phyloP scores from a whole-genome alignment of 1,140 invertebrate genomes.

The Hypothenemus hampei region DNA sequence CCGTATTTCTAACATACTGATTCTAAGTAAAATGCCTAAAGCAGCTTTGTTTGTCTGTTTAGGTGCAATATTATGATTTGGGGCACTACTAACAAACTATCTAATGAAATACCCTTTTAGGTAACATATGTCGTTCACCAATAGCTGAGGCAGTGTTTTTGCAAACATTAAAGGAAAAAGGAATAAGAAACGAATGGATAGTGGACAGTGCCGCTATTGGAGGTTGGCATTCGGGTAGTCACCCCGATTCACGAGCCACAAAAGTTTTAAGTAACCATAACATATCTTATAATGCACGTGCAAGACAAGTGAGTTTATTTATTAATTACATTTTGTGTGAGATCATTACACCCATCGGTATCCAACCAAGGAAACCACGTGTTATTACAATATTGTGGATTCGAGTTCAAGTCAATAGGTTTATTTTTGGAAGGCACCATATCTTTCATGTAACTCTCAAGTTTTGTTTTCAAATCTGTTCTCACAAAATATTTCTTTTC shows the following conservation, averaged over 20 bases:
- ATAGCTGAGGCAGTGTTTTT: constrained; percentile 89
- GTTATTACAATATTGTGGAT: constrained; percentile 43
- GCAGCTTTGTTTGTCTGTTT: constrained; percentile 53
- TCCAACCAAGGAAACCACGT: constrained; percentile 49
- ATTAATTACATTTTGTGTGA: no score
- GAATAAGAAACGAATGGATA: constrained; percentile 56
- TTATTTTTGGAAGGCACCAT: constrained; percentile 38
- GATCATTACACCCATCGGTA: constrained; percentile 15
- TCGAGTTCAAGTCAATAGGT: constrained; percentile 40
- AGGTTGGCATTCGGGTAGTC: constrained; percentile 76
- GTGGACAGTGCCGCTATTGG: constrained; percentile 86
- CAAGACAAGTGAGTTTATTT: constrained; percentile 59
- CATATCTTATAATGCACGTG: constrained; percentile 67
- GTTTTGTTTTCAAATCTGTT: constrained; percentile 31
- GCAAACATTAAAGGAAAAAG: constrained; percentile 52
- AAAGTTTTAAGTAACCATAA: constrained; percentile 66
- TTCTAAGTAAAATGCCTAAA: constrained; percentile 26
- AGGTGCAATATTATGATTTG: constrained; percentile 6
- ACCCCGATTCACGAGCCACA: constrained; percentile 71
- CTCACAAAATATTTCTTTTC: constrained; percentile 42
- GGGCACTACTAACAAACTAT: neutral
- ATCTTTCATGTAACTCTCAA: constrained; percentile 37
- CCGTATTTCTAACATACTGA: neutral
- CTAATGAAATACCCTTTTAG: constrained; percentile 41
- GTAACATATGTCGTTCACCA: constrained; percentile 93